Evolutionary conservation across 2,888 invertebrate species (phyloP).

Genomic region (Didymodactylos carnosus): DNA sequence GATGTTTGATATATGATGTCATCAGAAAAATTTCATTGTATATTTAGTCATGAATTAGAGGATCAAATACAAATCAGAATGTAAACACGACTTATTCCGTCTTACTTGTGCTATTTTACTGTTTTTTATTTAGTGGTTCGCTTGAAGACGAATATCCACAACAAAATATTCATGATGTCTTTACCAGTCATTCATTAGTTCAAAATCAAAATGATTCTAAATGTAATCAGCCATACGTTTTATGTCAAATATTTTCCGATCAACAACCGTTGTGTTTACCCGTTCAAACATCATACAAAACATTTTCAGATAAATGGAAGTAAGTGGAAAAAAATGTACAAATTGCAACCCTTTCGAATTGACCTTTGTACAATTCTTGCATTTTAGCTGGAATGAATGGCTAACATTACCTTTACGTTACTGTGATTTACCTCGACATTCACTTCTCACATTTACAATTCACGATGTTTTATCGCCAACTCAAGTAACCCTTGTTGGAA

Average conservation of each 20-base stretch:
- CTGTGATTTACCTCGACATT: slow-evolving; percentile 68
- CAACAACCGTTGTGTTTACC: slow-evolving; percentile 62
- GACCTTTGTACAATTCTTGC: not conserved
- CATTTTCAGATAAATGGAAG: slow-evolving; percentile 79
- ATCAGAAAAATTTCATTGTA: slow-evolving; percentile 26
- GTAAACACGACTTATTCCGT: slow-evolving; percentile 40
- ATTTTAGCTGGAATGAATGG: slow-evolving; percentile 87
- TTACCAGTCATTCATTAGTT: slow-evolving; percentile 59
- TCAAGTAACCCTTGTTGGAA: slow-evolving; percentile 49
- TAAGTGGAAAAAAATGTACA: slow-evolving; percentile 42
- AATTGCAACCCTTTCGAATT: not conserved
- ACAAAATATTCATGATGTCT: slow-evolving; percentile 64
- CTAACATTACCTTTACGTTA: slow-evolving; percentile 67
- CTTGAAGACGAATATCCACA: slow-evolving; percentile 69
- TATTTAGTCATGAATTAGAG: slow-evolving; percentile 74
- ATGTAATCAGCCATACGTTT: slow-evolving; percentile 67
- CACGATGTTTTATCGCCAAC: slow-evolving; percentile 49
- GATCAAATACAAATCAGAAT: slow-evolving; percentile 72
- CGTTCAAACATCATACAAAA: slow-evolving; percentile 69
- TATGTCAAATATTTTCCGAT: slow-evolving; percentile 60
- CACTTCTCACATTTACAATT: slow-evolving; percentile 64
- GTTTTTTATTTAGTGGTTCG: slow-evolving; percentile 50
- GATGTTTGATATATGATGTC: not conserved
- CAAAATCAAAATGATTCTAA: slow-evolving; percentile 72
- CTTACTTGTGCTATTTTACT: not conserved